Evolutionary conservation across 1,140 invertebrate species (phyloP).

Genomic region (Paracyclopina nana): DNA sequence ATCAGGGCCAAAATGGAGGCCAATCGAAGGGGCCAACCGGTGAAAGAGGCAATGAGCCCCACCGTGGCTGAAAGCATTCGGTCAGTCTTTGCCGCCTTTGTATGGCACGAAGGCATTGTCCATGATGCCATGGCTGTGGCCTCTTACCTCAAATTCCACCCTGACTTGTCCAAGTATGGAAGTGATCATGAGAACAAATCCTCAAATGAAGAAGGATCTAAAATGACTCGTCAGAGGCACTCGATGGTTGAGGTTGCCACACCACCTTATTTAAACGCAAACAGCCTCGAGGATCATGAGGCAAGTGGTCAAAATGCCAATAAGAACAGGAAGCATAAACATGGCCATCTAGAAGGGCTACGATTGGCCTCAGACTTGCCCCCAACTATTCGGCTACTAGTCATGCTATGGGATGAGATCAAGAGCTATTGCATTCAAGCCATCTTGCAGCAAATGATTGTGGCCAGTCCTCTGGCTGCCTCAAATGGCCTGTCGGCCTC

Average conservation of each 20-base stretch:
- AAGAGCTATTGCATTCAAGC: slow-evolving; percentile 43
- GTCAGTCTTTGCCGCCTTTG: slow-evolving; percentile 78
- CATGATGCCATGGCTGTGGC: slow-evolving; percentile 94
- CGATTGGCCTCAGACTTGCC: slow-evolving; percentile 30
- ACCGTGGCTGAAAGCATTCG: slow-evolving; percentile 77
- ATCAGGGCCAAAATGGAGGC: no score
- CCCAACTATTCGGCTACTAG: slow-evolving; percentile 51
- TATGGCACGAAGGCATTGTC: slow-evolving; percentile 93
- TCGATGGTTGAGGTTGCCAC: slow-evolving; percentile 67
- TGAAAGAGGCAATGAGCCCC: slow-evolving; percentile 68
- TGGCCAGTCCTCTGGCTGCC: slow-evolving; percentile 20
- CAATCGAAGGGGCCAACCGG: no score
- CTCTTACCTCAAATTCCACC: slow-evolving; percentile 86
- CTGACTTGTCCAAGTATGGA: slow-evolving; percentile 52
- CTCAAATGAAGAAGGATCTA: slow-evolving; percentile 20
- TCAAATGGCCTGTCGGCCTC: background rate
- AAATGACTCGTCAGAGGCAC: slow-evolving; percentile 44
- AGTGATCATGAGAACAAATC: background rate
- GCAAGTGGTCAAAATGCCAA: slow-evolving; percentile 46
- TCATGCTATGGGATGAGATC: slow-evolving; percentile 71
- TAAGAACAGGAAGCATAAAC: slow-evolving; percentile 34
- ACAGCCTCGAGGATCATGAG: slow-evolving; percentile 52
- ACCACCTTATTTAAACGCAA: slow-evolving; percentile 47
- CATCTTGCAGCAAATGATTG: slow-evolving; percentile 35
- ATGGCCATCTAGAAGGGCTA: background rate